phyloP scores from a whole-genome alignment of 2,797 vertebrate genomes.

The Eospalax fontanierii region DNA sequence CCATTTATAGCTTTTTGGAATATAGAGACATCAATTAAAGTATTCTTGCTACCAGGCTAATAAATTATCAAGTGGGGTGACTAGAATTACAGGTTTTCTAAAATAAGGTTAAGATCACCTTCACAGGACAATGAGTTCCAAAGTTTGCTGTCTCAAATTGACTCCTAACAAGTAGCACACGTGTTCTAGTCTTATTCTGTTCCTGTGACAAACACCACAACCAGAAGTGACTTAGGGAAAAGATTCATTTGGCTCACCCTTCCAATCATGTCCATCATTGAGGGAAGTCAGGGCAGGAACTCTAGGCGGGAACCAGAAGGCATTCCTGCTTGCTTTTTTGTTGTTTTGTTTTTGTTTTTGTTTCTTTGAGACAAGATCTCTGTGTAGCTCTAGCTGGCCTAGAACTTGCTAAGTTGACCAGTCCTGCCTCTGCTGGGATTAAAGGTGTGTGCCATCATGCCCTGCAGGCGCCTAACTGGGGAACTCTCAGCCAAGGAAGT shows the following conservation, averaged over 20 bases:
- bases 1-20: neutral
- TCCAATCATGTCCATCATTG: neutral
- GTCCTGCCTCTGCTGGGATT: too few species aligned
- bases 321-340: neutral
- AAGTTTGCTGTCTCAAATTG: neutral
- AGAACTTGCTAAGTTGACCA: too few species aligned
- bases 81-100: neutral
- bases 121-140: neutral
- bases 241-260: neutral
- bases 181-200: neutral
- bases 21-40: neutral
- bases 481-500: neutral
- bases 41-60: neutral
- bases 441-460: too few species aligned
- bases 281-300: neutral
- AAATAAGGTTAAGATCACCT: conserved; percentile 5
- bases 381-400: too few species aligned
- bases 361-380: too few species aligned
- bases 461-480: neutral
- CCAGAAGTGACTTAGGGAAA: neutral
- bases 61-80: neutral
- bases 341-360: too few species aligned
- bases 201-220: neutral
- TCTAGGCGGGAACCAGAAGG: neutral
- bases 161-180: neutral